Percentiles rank a stretch among this genome's conserved stretches.
These are phyloP conservation scores for Coelinius sp. DNA, from an alignment of 2,888 invertebrate species.

Conservation along the genomic window DNA sequence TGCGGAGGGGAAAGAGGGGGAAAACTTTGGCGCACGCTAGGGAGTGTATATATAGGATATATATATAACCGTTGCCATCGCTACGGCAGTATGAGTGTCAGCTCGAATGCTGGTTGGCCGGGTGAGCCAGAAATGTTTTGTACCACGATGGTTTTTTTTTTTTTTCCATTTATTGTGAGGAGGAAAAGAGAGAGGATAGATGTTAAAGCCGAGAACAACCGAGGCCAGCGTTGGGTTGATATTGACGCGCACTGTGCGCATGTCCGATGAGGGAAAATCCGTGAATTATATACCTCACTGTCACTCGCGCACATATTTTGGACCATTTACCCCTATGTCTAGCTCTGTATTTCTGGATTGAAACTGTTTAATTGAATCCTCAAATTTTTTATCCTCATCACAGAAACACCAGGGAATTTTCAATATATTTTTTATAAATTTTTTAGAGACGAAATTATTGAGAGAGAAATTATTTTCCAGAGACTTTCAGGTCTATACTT, in stretches of 20 bases:
- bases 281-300: slow-evolving; percentile 11
- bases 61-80: slow-evolving; percentile 67
- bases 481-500: neutral
- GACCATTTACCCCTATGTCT: neutral
- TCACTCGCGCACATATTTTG: neutral
- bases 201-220: slow-evolving; percentile 39
- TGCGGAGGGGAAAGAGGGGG: neutral
- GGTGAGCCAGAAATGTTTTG: slow-evolving; percentile 43
- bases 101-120: slow-evolving; percentile 67
- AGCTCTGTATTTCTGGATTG: neutral
- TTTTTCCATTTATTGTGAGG: neutral
- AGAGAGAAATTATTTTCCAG: neutral
- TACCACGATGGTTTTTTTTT: slow-evolving; percentile 27
- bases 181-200: neutral
- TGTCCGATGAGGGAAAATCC: slow-evolving; percentile 23
- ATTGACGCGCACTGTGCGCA: slow-evolving; percentile 59
- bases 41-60: no score
- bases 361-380: neutral
- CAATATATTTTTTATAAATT: neutral
- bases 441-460: neutral
- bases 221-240: slow-evolving; percentile 54
- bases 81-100: slow-evolving; percentile 66
- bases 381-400: neutral
- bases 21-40: slow-evolving; percentile 40
- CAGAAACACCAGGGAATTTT: neutral